Percentiles rank a stretch among this genome's conserved stretches.
Evolutionary conservation across 2,797 vertebrate species (phyloP).

Genomic region (Hafferia zeledoni): DNA sequence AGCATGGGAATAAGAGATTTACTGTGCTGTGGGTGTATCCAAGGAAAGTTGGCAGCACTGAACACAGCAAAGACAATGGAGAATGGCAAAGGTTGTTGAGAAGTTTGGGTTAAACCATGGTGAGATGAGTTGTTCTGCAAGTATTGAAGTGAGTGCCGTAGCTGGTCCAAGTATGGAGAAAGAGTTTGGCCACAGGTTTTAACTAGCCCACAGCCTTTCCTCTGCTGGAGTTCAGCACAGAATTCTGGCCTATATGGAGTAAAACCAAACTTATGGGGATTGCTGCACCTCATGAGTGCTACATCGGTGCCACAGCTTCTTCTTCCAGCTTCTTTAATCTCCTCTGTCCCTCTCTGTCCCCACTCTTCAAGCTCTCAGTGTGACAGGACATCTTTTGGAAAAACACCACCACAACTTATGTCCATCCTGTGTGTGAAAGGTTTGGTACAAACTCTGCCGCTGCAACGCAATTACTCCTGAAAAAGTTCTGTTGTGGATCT

Average conservation of each 20-base stretch:
- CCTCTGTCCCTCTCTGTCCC: background rate
- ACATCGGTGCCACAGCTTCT: rapidly evolving
- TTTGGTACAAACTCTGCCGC: background rate
- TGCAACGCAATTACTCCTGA: background rate
- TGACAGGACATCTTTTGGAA: background rate
- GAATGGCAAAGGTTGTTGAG: background rate
- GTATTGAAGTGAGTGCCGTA: background rate
- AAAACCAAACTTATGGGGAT: background rate
- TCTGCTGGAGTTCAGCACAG: background rate
- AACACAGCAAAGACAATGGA: background rate
- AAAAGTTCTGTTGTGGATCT: background rate
- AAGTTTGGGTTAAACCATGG: background rate
- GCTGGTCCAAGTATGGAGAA: background rate
- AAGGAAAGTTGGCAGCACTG: background rate
- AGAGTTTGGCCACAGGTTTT: background rate
- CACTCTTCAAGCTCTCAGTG: background rate
- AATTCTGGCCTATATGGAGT: background rate
- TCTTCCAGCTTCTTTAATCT: background rate
- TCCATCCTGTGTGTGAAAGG: background rate
- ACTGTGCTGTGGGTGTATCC: background rate
- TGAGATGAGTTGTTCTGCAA: background rate
- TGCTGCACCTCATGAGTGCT: rapidly evolving
- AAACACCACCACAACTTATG: background rate
- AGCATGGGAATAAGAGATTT: background rate
- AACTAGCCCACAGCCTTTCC: background rate